Evolutionary conservation across 2,888 invertebrate genomes (phyloP).

Genomic region (Cylloceria caligata): DNA sequence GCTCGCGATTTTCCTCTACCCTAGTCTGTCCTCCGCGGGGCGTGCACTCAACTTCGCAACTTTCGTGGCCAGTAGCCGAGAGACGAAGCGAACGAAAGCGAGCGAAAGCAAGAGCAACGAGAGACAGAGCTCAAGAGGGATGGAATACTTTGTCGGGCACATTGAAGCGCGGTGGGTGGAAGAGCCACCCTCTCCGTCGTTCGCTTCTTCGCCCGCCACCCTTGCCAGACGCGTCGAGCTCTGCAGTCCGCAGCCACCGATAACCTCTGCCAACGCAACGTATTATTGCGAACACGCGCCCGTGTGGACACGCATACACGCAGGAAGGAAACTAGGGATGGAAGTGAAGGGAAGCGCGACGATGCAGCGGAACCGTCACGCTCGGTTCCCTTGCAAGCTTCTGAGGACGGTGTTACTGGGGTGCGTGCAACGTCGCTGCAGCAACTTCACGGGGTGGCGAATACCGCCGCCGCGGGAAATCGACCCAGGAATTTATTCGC

Average conservation of each 20-base stretch:
- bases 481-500: conserved; percentile 57
- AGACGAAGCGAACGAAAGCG: conserved; percentile 25
- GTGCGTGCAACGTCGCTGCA: conserved; percentile 42
- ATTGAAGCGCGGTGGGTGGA: conserved; percentile 51
- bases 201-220: conserved; percentile 57
- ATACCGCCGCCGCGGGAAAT: conserved; percentile 50
- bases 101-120: conserved; percentile 24
- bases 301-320: conserved; percentile 31
- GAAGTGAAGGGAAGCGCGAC: conserved; percentile 56
- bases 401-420: conserved; percentile 51
- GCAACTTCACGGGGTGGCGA: conserved; percentile 45
- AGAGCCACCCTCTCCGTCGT: neutral
- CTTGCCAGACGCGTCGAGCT: conserved; percentile 57
- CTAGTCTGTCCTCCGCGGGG: conserved; percentile 31
- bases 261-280: conserved; percentile 53
- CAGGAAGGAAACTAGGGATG: conserved; percentile 33
- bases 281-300: conserved; percentile 51
- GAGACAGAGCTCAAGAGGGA: conserved; percentile 37
- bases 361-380: conserved; percentile 58
- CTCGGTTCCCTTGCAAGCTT: conserved; percentile 45
- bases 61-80: conserved; percentile 37
- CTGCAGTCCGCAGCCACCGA: conserved; percentile 37
- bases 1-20: conserved; percentile 50
- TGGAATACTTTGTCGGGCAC: conserved; percentile 60
- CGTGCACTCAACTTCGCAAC: conserved; percentile 46